Base-by-base conservation (phyloP, 1,140 invertebrate species). In the Hestina assimilis region DNA sequence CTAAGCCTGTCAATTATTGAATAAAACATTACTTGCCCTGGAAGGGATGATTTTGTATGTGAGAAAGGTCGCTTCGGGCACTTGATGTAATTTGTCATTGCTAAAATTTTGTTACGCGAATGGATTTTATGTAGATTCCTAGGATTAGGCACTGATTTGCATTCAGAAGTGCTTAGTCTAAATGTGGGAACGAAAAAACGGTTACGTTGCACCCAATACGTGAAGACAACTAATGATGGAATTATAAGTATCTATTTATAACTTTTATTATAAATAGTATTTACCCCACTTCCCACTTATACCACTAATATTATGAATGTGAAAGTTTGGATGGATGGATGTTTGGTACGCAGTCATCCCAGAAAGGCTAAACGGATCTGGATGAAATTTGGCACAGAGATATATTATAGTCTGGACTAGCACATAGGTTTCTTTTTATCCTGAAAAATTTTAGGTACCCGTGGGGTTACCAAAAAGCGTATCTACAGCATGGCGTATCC, bases 1-100 rank as follows among this genome's bases (percentile, higher is more conserved):
- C 52, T 72, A 76, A 81, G 75, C 66, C 66, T 71, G 79, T 76
- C 81, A 82, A 84, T 84, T 78, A 81, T 72, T 83, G 80, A 76
- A 85, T 83, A 80, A 80, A 83, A 75, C 78, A 79, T 80, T 59
- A 63, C 57, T 17, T 19, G 40, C 57, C 58, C 72, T n/a, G n/a
- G n/a, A 74, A 62, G 50, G 68, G 71, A 75, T 78, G 74, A 56
- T 43, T 62, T 8, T 48, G 68, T 74, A 73, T 84, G 79, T 84
- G 79, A 75, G 79, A 85, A 81, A 47, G 29, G 8, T 47, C 12
- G 28, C 45, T 63, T 9, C 12, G 64, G 24, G 21, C 47, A 55
- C 59, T 67, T 56, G 24, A 19, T 42, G 66, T 68, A 78, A 87
- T 84, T 87, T 87, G 79, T 87, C 81, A 87, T 69, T 82, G 79